Evolutionary conservation across 1,140 invertebrate species (phyloP).

Genomic region (Metopolophium dirhodum): DNA sequence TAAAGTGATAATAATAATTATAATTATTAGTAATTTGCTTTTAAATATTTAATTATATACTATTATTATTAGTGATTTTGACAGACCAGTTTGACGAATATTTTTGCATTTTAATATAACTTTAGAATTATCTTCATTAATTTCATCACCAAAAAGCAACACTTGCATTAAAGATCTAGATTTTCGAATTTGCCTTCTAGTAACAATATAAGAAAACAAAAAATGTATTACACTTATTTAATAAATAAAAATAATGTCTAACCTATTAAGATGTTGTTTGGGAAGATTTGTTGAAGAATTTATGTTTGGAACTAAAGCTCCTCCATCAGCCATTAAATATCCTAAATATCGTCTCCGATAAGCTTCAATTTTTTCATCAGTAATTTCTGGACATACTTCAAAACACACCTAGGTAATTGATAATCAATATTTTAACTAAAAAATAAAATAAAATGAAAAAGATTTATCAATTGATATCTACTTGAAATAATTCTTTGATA

Average conservation of each 20-base stretch:
- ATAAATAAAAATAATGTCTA: slow-evolving; percentile 58
- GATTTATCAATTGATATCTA: slow-evolving; percentile 61
- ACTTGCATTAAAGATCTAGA: slow-evolving; percentile 90
- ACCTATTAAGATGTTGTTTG: slow-evolving; percentile 83
- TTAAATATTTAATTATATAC: neutral
- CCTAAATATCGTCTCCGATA: slow-evolving; percentile 90
- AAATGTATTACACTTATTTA: neutral
- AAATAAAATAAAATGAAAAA: neutral
- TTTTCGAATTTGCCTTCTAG: slow-evolving; percentile 84
- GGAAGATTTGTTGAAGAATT: slow-evolving; percentile 87
- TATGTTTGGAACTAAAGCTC: slow-evolving; percentile 88
- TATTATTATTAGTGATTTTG: neutral
- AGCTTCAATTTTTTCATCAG: slow-evolving; percentile 86
- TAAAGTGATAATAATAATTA: slow-evolving; percentile 61
- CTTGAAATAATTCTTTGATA: slow-evolving; percentile 80
- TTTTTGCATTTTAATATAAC: slow-evolving; percentile 86
- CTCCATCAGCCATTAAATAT: slow-evolving; percentile 96
- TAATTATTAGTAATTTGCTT: neutral
- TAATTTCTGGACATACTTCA: slow-evolving; percentile 74
- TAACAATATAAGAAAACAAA: slow-evolving; percentile 49
- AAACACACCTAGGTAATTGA: slow-evolving; percentile 65
- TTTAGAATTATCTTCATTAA: slow-evolving; percentile 90
- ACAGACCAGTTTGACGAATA: slow-evolving; percentile 84
- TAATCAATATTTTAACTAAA: neutral
- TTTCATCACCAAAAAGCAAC: slow-evolving; percentile 81